phyloP scores from a whole-genome alignment of 2,113 vertebrate species.

The Notiomystis cincta region DNA sequence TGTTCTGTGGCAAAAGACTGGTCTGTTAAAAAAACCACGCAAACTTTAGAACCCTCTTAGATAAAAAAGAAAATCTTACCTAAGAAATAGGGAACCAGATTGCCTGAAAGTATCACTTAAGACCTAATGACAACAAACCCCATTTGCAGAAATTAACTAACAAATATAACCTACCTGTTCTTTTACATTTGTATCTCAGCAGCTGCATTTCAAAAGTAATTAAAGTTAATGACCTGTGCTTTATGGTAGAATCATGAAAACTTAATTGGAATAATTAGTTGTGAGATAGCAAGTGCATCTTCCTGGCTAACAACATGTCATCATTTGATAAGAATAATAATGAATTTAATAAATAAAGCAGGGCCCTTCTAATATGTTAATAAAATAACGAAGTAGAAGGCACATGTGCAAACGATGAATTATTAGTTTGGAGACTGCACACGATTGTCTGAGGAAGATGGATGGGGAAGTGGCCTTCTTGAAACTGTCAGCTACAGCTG shows the following conservation, averaged over 20 bases:
- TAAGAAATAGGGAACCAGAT: neutral
- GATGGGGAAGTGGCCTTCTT: conserved; percentile 15
- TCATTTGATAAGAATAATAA: conserved; percentile 58
- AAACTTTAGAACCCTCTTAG: neutral
- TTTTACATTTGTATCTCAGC: conserved; percentile 44
- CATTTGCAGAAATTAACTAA: conserved; percentile 49
- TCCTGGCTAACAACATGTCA: conserved; percentile 45
- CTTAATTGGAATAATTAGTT: conserved; percentile 67
- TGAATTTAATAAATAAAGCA: conserved; percentile 59
- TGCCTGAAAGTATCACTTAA: neutral
- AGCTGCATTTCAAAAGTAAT: conserved; percentile 70
- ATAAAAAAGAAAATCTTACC: neutral
- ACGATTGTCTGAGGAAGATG: conserved; percentile 24
- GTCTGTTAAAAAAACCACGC: neutral
- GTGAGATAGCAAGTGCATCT: conserved; percentile 51
- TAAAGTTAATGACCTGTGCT: conserved; percentile 68
- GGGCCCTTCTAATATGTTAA: conserved; percentile 10
- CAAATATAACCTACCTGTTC: conserved; percentile 53
- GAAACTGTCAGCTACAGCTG: neutral
- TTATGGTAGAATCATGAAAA: conserved; percentile 66
- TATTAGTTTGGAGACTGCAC: neutral
- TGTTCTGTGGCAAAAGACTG: neutral
- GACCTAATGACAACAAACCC: neutral
- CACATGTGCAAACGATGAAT: conserved; percentile 33
- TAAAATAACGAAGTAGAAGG: conserved; percentile 38